A percentile compares a stretch with the other conserved stretches of the same genome.
Conservation (phyloP, 2,888 invertebrate genomes). For the Diplazon laetatorius region DNA sequence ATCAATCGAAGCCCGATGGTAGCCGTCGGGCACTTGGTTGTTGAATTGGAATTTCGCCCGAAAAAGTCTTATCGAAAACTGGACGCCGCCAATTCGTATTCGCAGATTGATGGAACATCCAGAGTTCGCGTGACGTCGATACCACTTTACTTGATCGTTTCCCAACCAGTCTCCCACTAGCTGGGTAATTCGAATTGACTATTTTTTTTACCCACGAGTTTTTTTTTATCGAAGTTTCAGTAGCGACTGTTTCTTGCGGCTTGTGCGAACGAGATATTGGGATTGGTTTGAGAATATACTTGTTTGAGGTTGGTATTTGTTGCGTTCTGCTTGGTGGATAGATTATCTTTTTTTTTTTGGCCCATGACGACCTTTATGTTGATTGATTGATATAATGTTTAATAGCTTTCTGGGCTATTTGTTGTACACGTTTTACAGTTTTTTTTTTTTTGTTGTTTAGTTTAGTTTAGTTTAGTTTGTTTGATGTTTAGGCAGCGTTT, state of each 20-base stretch:
- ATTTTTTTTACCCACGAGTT: slow-evolving; percentile 17
- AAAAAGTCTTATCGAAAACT: slow-evolving; percentile 63
- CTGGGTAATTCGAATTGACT: slow-evolving; percentile 56
- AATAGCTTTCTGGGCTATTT: too few relatives aligned
- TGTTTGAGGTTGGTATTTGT: background rate
- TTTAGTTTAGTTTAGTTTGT: too few relatives aligned
- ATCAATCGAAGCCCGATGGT: slow-evolving; percentile 58
- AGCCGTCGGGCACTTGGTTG: slow-evolving; percentile 18
- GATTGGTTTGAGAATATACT: background rate
- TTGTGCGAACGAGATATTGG: too few relatives aligned
- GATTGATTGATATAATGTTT: too few relatives aligned
- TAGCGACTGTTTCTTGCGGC: background rate
- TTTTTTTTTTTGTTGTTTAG: background rate
- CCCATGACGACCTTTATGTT: too few relatives aligned
- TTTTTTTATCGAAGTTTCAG: too few relatives aligned
- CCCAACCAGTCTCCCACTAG: slow-evolving; percentile 29
- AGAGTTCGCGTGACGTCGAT: slow-evolving; percentile 39
- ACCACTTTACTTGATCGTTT: slow-evolving; percentile 9
- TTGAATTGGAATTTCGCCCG: slow-evolving; percentile 51
- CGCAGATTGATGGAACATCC: slow-evolving; percentile 63
- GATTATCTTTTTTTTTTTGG: background rate
- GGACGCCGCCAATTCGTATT: slow-evolving; percentile 59
- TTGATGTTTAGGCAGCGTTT: slow-evolving; percentile 43
- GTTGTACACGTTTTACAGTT: background rate
- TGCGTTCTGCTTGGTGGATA: too few relatives aligned